Percentiles rank a stretch among this genome's conserved stretches.
These are phyloP conservation scores for Drosophila quadrilineata DNA, from an alignment of 1,140 invertebrate species.

Conservation along the genomic window DNA sequence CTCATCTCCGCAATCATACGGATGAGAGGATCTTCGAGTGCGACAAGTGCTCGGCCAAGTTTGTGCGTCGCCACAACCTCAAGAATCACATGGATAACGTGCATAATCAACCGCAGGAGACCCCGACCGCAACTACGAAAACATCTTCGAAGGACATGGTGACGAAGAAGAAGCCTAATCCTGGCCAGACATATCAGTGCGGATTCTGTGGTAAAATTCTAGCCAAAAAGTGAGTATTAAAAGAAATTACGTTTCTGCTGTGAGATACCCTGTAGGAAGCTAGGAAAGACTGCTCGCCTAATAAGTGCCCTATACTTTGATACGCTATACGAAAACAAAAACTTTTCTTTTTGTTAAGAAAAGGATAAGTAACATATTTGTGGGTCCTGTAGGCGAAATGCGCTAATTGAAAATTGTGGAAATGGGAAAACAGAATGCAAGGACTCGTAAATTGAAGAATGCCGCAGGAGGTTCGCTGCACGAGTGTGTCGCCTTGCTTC, in stretches of 20 bases:
- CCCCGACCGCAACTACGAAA: not conserved
- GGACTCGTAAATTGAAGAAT: slow-evolving; percentile 11
- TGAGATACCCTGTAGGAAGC: not conserved
- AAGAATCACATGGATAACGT: slow-evolving; percentile 83
- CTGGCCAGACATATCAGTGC: slow-evolving; percentile 82
- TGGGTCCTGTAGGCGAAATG: not conserved
- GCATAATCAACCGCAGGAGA: slow-evolving; percentile 60
- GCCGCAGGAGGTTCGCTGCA: slow-evolving; percentile 27
- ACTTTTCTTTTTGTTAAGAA: not conserved
- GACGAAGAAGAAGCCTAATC: not conserved
- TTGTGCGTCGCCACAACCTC: slow-evolving; percentile 85
- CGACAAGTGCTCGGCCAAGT: slow-evolving; percentile 83
- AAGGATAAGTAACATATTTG: not conserved
- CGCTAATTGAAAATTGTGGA: slow-evolving; percentile 18
- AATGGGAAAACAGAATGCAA: slow-evolving; percentile 11
- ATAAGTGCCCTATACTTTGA: not conserved
- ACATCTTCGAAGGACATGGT: not conserved
- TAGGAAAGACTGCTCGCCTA: not conserved
- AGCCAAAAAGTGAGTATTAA: slow-evolving; percentile 84
- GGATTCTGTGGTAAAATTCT: slow-evolving; percentile 85
- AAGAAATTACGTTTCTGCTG: not conserved
- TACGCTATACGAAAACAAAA: not conserved
- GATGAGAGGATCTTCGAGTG: slow-evolving; percentile 90
- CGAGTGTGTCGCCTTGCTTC: not conserved
- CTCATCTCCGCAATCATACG: slow-evolving; percentile 88